These are phyloP conservation scores for Luffia ferchaultella DNA, from an alignment of 2,888 invertebrate genomes.

Conservation along the genomic window DNA sequence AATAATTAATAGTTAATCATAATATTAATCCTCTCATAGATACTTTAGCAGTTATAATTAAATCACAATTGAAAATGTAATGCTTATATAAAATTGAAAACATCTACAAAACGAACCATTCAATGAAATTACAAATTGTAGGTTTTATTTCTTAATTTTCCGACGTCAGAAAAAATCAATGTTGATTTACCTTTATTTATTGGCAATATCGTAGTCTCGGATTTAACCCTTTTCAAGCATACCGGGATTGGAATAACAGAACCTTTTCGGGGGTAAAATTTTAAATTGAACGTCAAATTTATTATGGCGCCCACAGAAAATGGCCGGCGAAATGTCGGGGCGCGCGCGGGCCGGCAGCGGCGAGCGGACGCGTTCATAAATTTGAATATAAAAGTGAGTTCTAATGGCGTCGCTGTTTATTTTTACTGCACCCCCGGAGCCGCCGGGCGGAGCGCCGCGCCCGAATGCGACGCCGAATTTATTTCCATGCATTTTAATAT, in stretches of 20 bases:
- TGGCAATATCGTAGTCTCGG: background rate
- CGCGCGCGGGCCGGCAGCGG: constrained; percentile 16
- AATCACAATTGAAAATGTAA: too few relatives aligned
- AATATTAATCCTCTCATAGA: too few relatives aligned
- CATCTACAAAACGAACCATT: too few relatives aligned
- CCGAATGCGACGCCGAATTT: constrained; percentile 69
- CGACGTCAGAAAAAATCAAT: too few relatives aligned
- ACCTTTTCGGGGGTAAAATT: constrained; percentile 36
- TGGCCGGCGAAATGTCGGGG: constrained; percentile 4
- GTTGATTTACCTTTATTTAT: too few relatives aligned
- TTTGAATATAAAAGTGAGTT: constrained; percentile 69
- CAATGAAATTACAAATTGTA: too few relatives aligned
- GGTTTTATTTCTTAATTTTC: too few relatives aligned
- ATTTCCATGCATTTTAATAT: constrained; percentile 68
- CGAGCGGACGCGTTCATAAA: constrained; percentile 58
- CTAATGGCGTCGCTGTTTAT: constrained; percentile 68
- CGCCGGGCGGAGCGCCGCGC: constrained; percentile 26
- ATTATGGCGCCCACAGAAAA: constrained; percentile 31
- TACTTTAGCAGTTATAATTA: too few relatives aligned
- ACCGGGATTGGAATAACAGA: constrained; percentile 13
- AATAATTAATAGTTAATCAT: too few relatives aligned
- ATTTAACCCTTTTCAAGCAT: background rate
- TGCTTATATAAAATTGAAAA: too few relatives aligned
- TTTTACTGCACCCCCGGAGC: constrained; percentile 64
- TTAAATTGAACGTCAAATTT: constrained; percentile 51